Percentiles rank a stretch among this genome's conserved stretches.
These are phyloP conservation scores for Temnothorax curvispinosus DNA, from an alignment of 1,140 invertebrate species.

Conservation along the genomic window DNA sequence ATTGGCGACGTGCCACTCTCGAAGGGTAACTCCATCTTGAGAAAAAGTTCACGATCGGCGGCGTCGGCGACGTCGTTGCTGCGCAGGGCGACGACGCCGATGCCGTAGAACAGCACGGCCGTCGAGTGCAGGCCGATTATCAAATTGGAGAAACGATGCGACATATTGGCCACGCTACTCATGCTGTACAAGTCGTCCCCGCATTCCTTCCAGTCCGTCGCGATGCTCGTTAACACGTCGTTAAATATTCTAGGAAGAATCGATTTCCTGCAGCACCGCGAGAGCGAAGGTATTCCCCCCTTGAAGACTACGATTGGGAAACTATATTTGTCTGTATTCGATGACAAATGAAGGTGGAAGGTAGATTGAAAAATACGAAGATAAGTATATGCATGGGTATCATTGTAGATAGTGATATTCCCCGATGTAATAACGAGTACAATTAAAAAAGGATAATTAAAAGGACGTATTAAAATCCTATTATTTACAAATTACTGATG, in stretches of 20 bases:
- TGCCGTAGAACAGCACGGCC: slow-evolving; percentile 27
- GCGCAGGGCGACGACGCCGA: slow-evolving; percentile 25
- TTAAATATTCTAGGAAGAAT: slow-evolving; percentile 45
- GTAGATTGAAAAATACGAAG: neutral
- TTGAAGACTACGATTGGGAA: slow-evolving; percentile 15
- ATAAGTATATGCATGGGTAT: neutral
- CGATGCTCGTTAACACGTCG: slow-evolving; percentile 32
- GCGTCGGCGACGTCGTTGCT: neutral
- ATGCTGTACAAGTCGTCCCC: neutral
- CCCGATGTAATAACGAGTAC: neutral
- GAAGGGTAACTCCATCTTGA: slow-evolving; percentile 69
- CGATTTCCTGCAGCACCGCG: slow-evolving; percentile 30
- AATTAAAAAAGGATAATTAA: neutral
- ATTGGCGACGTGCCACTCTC: slow-evolving; percentile 44
- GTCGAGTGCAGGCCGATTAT: slow-evolving; percentile 48
- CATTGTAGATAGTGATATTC: neutral
- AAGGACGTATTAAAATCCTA: neutral
- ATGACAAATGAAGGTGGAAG: neutral
- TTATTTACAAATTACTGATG: neutral
- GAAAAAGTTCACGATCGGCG: slow-evolving; percentile 36
- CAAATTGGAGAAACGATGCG: slow-evolving; percentile 43
- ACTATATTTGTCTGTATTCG: slow-evolving; percentile 20
- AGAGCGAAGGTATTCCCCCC: neutral
- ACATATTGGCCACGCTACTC: slow-evolving; percentile 18
- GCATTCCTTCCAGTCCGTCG: slow-evolving; percentile 37